phyloP scores from a whole-genome alignment of 2,113 vertebrate species.

The Grus americana region DNA sequence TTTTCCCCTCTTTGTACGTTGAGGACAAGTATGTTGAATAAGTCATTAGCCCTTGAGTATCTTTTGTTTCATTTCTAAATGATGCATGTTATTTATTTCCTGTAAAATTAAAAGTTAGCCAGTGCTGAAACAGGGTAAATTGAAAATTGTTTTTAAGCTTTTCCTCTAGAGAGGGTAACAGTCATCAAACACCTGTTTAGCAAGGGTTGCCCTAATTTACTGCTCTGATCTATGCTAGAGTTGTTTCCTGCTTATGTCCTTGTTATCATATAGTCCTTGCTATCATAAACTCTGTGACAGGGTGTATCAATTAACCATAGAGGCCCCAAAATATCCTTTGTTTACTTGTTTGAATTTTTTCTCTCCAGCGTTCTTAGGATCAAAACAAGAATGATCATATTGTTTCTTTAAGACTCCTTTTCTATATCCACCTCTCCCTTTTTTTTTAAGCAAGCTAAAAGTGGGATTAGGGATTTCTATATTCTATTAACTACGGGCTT shows the following conservation, averaged over 20 bases:
- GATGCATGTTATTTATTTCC: background rate
- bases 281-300: background rate
- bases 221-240: background rate
- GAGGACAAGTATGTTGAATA: background rate
- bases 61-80: background rate
- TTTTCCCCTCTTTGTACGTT: background rate
- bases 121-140: background rate
- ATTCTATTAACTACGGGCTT: slow-evolving; percentile 34
- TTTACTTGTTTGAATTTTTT: background rate
- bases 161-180: background rate
- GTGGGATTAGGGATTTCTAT: background rate
- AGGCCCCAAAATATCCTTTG: background rate
- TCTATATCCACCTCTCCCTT: background rate
- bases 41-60: background rate
- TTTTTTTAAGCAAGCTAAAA: background rate
- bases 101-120: background rate
- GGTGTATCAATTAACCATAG: background rate
- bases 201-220: background rate
- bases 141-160: background rate
- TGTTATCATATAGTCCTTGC: background rate
- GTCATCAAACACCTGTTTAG: background rate
- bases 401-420: background rate
- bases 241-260: background rate
- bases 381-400: background rate
- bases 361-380: background rate